Conservation (phyloP, 2,888 invertebrate species). For the Tineola bisselliella region DNA sequence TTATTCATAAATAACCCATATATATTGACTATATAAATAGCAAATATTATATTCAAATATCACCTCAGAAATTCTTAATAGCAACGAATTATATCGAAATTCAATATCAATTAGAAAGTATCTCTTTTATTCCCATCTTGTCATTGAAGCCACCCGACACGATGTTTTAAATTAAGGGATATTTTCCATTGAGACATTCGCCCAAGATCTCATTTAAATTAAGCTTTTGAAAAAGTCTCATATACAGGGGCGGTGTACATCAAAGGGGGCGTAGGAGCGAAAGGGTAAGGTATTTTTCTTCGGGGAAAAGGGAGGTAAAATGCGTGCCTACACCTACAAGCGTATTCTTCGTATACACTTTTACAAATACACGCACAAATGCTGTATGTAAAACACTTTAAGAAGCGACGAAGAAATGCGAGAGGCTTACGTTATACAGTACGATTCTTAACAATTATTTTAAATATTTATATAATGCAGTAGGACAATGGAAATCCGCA, state of each 20-base stretch:
- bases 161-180: conserved; percentile 61
- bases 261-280: conserved; percentile 48
- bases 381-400: conserved; percentile 67
- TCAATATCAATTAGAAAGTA: conserved; percentile 63
- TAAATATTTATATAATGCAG: too few relatives aligned
- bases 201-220: conserved; percentile 63
- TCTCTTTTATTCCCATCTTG: conserved; percentile 30
- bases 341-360: conserved; percentile 60
- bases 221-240: conserved; percentile 68
- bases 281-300: conserved; percentile 43
- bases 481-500: too few relatives aligned
- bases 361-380: conserved; percentile 41
- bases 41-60: neutral
- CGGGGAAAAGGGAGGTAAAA: conserved; percentile 31
- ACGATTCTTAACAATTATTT: conserved; percentile 23
- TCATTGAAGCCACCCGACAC: conserved; percentile 39
- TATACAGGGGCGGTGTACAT: conserved; percentile 61
- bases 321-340: conserved; percentile 61
- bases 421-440: conserved; percentile 60
- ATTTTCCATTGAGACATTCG: conserved; percentile 56
- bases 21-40: too few relatives aligned
- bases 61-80: neutral
- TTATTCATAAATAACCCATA: too few relatives aligned
- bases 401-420: conserved; percentile 68
- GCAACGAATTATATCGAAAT: conserved; percentile 30